Conservation (phyloP, 2,888 invertebrate species). For the Schizaphis graminum region DNA sequence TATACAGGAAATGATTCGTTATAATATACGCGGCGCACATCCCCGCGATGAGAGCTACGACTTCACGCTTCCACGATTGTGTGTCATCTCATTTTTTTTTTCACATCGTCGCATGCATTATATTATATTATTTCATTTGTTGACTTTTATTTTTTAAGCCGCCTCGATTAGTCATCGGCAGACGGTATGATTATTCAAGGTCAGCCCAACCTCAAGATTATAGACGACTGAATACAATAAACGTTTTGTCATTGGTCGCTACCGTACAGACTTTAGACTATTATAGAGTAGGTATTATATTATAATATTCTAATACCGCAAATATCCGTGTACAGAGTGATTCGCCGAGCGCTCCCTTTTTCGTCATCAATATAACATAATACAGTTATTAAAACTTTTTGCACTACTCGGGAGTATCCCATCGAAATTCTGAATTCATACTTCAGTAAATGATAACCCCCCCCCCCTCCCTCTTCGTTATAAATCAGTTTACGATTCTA, state of each 20-base stretch:
- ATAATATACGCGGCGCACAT: neutral
- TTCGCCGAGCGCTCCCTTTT: neutral
- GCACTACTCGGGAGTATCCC: too few relatives aligned
- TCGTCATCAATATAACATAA: too few relatives aligned
- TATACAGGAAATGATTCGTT: conserved; percentile 51
- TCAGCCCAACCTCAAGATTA: conserved; percentile 51
- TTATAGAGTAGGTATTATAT: neutral
- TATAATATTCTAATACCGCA: neutral
- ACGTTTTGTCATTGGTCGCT: conserved; percentile 25
- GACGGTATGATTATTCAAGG: conserved; percentile 37
- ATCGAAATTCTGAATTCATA: too few relatives aligned
- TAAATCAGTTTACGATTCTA: neutral
- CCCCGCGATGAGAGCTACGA: neutral
- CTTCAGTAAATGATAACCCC: too few relatives aligned
- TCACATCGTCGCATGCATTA: neutral
- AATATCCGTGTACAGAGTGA: neutral
- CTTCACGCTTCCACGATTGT: conserved; percentile 45
- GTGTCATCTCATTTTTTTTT: conserved; percentile 18
- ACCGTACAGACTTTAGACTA: neutral
- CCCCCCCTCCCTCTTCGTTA: too few relatives aligned
- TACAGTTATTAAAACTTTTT: too few relatives aligned
- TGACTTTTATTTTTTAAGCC: conserved; percentile 31
- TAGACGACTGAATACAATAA: conserved; percentile 33
- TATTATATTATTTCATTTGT: neutral
- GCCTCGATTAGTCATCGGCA: conserved; percentile 17